A percentile compares a stretch with the other conserved stretches of the same genome.
Conservation (phyloP, 2,113 vertebrate species). For the Dryoscopus gambensis region DNA sequence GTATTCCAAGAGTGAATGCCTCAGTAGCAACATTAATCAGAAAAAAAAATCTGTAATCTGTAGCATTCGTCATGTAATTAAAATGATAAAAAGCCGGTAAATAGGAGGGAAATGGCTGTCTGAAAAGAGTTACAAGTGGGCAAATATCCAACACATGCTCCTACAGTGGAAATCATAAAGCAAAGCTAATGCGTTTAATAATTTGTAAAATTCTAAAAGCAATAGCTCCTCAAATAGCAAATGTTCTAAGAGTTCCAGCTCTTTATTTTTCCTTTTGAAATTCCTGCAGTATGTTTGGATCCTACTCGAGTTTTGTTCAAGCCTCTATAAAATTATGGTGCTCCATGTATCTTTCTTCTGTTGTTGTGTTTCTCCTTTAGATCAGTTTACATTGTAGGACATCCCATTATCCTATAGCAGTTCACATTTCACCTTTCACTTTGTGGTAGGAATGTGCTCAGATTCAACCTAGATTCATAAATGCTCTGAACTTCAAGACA, state of each 20-base stretch:
- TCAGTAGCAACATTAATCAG: slow-evolving; percentile 33
- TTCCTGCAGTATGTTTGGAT: neutral
- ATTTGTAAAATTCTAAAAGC: neutral
- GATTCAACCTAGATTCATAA: neutral
- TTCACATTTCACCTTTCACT: neutral
- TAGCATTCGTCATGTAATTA: slow-evolving; percentile 51
- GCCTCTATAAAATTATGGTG: neutral
- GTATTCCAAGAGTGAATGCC: slow-evolving; percentile 40
- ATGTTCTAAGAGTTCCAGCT: neutral
- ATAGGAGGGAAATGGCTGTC: slow-evolving; percentile 17
- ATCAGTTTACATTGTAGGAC: neutral
- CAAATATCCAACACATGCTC: slow-evolving; percentile 5
- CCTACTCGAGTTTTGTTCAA: neutral
- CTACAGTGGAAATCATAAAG: neutral
- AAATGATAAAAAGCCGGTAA: slow-evolving; percentile 20
- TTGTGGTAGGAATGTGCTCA: neutral
- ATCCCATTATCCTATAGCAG: neutral
- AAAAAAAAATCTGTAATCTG: slow-evolving; percentile 56
- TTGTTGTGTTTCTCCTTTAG: neutral
- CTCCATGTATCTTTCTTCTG: neutral
- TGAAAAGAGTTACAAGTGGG: slow-evolving; percentile 24
- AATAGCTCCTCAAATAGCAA: neutral
- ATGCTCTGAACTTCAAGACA: neutral
- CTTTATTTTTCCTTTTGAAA: neutral
- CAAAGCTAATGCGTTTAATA: neutral